Base-by-base conservation (phyloP, 2,113 vertebrate genomes). In the Dendrocopos noguchii region DNA sequence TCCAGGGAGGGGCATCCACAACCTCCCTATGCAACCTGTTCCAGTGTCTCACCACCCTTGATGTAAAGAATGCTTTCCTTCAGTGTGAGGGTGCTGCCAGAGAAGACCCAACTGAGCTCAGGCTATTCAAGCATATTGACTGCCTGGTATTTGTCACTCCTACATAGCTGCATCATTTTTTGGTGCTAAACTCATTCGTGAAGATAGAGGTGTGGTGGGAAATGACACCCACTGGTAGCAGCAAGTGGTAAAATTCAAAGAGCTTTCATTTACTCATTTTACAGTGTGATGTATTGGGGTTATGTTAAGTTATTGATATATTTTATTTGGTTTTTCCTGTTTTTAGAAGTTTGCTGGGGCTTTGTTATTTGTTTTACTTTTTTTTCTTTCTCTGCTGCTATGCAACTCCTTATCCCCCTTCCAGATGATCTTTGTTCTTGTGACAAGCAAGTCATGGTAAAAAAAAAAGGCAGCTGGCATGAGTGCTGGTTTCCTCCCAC, bases 111-210 rank as follows among this genome's bases (percentile, higher is more conserved):
- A 70, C 12, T 73, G 31, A 94, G 28, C 28, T 8, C 25, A 59
- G 59, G 81, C 15, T 93, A 81, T 84, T 87, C 55, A 84, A 46
- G 46, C 56, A 63, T 73, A 82, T 63, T 77, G 29, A 47, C 64
- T 91, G 83, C 83, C 76, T 91, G 56, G 18, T 81, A 76, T 87
- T 92, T 93, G 52, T 86, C 78, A 95, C 67, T 92, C 88, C 88
- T 83, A 84, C 80, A 39, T 63, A 88, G 56, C 63, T 77, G 42
- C 72, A 93, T 79, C 42, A 87, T 81, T 79, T 81, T 75, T 87
- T 60, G 52, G 71, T 87, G 68, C 42, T 95, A 93, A 94, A 84
- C 7, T 80, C 15, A 47, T 93, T 87, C 70, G 36, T 84, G 64
- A 94, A 87, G 80, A 84, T 47, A 42, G 60, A 93, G 78, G 46